Conservation (phyloP, 2,888 invertebrate species). For the Conistra vaccinii region DNA sequence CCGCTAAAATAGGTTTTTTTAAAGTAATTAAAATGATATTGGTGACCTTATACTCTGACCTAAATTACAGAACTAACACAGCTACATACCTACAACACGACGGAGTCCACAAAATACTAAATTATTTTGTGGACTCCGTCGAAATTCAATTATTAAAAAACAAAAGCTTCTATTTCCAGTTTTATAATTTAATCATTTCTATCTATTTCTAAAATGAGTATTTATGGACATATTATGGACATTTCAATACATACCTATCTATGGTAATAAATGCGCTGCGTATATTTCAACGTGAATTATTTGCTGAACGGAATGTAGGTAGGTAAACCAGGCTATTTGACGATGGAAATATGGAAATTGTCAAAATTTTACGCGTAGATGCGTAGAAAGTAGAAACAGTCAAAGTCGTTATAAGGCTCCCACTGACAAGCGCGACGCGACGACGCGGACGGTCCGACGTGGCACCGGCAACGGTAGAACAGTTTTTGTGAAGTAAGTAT, state of each 20-base stretch:
- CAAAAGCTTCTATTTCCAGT: too few species aligned
- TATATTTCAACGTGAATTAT: conserved; percentile 14
- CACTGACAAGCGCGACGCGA: too few species aligned
- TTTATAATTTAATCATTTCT: too few species aligned
- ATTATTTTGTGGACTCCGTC: too few species aligned
- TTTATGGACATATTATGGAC: background rate
- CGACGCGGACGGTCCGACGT: too few species aligned
- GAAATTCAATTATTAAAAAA: too few species aligned
- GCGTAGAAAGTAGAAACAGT: conserved; percentile 1
- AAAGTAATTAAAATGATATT: background rate
- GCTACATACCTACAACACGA: too few species aligned
- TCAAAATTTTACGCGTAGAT: background rate
- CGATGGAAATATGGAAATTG: conserved; percentile 10
- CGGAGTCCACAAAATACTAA: background rate
- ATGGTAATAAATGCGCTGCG: background rate
- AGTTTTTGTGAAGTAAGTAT: too few species aligned
- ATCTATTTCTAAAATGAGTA: background rate
- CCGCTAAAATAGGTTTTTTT: background rate
- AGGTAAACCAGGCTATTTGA: background rate
- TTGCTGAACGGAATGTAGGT: conserved; percentile 12
- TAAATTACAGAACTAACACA: background rate
- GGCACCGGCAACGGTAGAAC: too few species aligned
- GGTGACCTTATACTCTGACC: background rate
- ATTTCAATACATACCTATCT: too few species aligned
- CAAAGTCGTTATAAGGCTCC: background rate